A percentile compares a stretch with the other conserved stretches of the same genome.
phyloP scores from a whole-genome alignment of 1,140 invertebrate species.

The Zaprionus nigranus region DNA sequence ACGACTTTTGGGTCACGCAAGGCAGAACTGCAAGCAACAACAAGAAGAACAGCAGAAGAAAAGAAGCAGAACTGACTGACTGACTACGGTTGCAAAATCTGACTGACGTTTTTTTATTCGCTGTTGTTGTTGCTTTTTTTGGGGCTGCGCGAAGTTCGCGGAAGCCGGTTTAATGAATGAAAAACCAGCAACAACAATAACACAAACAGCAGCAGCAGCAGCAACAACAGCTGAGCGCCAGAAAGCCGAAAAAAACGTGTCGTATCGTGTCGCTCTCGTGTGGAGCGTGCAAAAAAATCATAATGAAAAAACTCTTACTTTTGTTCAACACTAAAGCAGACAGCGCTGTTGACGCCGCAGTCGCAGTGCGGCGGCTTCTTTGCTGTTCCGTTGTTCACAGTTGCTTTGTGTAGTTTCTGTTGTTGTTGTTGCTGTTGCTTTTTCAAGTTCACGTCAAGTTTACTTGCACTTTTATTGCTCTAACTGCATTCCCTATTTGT shows the following conservation, averaged over 20 bases:
- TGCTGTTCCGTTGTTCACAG: constrained; percentile 40
- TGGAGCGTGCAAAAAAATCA: constrained; percentile 64
- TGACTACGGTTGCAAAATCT: constrained; percentile 28
- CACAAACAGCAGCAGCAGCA: constrained; percentile 38
- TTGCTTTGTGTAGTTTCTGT: constrained; percentile 38
- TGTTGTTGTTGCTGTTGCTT: constrained; percentile 34
- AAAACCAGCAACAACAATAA: constrained; percentile 62
- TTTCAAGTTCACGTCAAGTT: constrained; percentile 31
- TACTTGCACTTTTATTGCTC: constrained; percentile 63
- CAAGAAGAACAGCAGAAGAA: constrained; percentile 8
- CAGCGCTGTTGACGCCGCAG: constrained; percentile 37
- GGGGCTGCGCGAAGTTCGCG: constrained; percentile 58
- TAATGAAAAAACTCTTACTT: constrained; percentile 71
- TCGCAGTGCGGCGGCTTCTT: constrained; percentile 26
- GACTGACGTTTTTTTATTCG: constrained; percentile 11
- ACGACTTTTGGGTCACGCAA: constrained; percentile 75
- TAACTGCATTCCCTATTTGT: constrained; percentile 29
- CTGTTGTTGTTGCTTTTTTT: too few relatives aligned
- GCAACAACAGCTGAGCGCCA: constrained; percentile 71
- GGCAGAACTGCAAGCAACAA: constrained; percentile 52
- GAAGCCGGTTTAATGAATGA: constrained; percentile 83
- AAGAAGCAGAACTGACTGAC: constrained; percentile 28
- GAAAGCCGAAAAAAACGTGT: constrained; percentile 59
- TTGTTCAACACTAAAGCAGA: constrained; percentile 64
- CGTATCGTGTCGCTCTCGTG: constrained; percentile 55